phyloP scores from a whole-genome alignment of 2,797 vertebrate species.

The Sciaenops ocellatus region DNA sequence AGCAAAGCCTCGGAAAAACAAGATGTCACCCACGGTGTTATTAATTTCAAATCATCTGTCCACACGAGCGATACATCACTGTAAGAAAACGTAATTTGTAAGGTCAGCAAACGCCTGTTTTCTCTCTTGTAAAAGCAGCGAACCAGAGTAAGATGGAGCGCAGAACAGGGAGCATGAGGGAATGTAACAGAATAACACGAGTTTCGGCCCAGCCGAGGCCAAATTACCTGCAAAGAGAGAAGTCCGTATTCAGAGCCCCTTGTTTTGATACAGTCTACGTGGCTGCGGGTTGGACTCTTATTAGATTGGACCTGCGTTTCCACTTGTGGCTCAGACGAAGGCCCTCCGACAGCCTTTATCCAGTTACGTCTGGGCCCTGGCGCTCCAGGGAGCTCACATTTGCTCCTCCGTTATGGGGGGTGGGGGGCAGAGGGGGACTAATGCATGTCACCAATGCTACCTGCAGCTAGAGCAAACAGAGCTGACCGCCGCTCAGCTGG shows the following conservation, averaged over 20 bases:
- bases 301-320: slow-evolving; percentile 66
- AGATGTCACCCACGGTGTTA: slow-evolving; percentile 18
- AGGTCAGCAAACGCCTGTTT: slow-evolving; percentile 53
- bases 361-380: slow-evolving; percentile 61
- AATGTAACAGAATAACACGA: slow-evolving; percentile 61
- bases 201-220: slow-evolving; percentile 46
- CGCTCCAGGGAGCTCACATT: slow-evolving; percentile 35
- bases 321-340: slow-evolving; percentile 55
- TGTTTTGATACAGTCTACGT: slow-evolving; percentile 67
- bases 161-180: slow-evolving; percentile 45
- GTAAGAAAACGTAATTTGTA: slow-evolving; percentile 49
- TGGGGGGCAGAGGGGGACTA: slow-evolving; percentile 36
- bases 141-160: slow-evolving; percentile 21
- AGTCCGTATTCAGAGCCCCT: slow-evolving; percentile 12
- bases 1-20: slow-evolving; percentile 16
- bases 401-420: slow-evolving; percentile 32
- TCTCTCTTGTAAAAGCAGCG: slow-evolving; percentile 44
- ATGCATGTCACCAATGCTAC: slow-evolving; percentile 72
- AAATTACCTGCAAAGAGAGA: slow-evolving; percentile 59
- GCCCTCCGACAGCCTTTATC: slow-evolving; percentile 61
- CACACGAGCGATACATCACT: slow-evolving; percentile 5
- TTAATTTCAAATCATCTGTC: slow-evolving; percentile 54
- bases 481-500: slow-evolving; percentile 63
- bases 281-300: slow-evolving; percentile 55
- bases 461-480: slow-evolving; percentile 71